These are phyloP conservation scores for Poecilia wingei DNA, from an alignment of 2,797 vertebrate genomes.

Conservation along the genomic window DNA sequence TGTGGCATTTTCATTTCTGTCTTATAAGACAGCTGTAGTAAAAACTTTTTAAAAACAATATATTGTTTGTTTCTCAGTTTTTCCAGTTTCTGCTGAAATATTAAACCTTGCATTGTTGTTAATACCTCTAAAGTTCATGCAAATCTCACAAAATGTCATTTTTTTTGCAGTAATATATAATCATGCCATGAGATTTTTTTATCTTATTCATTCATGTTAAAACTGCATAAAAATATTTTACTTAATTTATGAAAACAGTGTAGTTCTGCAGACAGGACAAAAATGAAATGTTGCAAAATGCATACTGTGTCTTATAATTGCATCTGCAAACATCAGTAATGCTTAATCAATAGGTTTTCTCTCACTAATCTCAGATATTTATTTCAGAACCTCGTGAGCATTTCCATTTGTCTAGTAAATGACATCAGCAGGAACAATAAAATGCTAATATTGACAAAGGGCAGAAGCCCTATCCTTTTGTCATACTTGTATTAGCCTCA, in stretches of 20 bases:
- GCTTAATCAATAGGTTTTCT: slow-evolving; percentile 62
- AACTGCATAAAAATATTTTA: not conserved
- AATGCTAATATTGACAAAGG: slow-evolving; percentile 61
- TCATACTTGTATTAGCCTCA: slow-evolving; percentile 39
- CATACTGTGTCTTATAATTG: slow-evolving; percentile 61
- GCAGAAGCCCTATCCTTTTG: slow-evolving; percentile 34
- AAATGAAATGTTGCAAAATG: slow-evolving; percentile 29
- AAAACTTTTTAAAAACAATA: not conserved
- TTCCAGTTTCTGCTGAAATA: not conserved
- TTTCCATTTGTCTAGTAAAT: slow-evolving; percentile 50
- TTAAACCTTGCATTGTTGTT: not conserved
- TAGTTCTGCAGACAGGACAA: slow-evolving; percentile 42
- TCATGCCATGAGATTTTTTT: not conserved
- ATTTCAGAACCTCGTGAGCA: slow-evolving; percentile 49
- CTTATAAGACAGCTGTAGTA: not conserved
- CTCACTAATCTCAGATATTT: slow-evolving; percentile 51
- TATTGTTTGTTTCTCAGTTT: not conserved
- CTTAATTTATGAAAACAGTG: not conserved
- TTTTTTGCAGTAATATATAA: no score
- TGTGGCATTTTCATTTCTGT: not conserved
- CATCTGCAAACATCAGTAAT: slow-evolving; percentile 58
- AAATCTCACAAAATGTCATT: not conserved
- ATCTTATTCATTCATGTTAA: not conserved
- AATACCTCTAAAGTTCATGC: not conserved
- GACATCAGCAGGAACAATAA: slow-evolving; percentile 37